Conservation (phyloP, 2,113 vertebrate genomes). For the Tragelaphus buxtoni region DNA sequence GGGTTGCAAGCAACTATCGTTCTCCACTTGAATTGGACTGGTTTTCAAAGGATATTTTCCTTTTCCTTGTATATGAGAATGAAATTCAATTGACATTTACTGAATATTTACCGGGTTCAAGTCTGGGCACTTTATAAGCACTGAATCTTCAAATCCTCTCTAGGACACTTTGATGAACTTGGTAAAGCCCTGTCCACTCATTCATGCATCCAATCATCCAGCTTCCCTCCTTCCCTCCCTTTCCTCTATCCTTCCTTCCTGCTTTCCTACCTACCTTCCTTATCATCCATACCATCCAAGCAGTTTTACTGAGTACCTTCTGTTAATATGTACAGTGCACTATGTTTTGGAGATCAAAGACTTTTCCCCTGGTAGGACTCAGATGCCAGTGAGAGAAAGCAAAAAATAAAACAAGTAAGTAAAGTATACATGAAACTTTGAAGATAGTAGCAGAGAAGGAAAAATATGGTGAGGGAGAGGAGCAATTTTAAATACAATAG, state of each 20-base stretch:
- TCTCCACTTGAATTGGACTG: background rate
- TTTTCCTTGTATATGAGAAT: background rate
- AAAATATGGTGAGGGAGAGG: background rate
- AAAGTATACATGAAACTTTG: background rate
- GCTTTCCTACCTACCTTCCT: background rate
- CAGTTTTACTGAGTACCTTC: background rate
- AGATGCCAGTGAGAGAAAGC: background rate
- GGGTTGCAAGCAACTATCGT: background rate
- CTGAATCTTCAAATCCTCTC: background rate
- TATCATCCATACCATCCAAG: background rate
- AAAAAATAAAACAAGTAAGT: background rate
- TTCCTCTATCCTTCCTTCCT: background rate
- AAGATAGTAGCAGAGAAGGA: background rate
- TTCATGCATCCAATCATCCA: background rate
- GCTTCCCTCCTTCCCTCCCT: background rate
- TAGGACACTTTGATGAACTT: background rate
- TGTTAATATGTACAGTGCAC: background rate
- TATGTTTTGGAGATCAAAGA: background rate
- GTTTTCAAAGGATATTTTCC: background rate
- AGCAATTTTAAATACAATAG: background rate
- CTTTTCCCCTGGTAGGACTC: background rate
- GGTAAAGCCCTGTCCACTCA: background rate
- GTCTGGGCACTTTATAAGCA: background rate
- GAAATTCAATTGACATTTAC: background rate
- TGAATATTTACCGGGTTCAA: background rate